Base-by-base conservation (phyloP, 2,797 vertebrate genomes). In the Galaxias olidus region DNA sequence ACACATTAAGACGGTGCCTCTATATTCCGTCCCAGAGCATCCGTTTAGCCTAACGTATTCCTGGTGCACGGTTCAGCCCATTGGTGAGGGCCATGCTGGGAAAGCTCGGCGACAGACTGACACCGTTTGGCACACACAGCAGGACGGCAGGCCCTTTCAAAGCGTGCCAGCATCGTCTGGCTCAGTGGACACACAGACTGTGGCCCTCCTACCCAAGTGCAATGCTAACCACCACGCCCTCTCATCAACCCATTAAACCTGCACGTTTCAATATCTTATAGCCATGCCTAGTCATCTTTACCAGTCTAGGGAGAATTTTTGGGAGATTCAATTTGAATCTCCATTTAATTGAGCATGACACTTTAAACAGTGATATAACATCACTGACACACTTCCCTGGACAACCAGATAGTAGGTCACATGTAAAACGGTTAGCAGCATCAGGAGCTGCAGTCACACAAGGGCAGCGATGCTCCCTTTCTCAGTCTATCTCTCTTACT, bases 41-140 rank as follows among this genome's bases (percentile, higher is more conserved):
- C 30, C 30, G 79, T 68, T 81, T 85, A 73, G 67, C 57, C 63
- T 84, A 83, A 84, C 82, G 64, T 85, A 3, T 18, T 59, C 71
- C 83, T 78, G 74, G 63, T 49, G 76, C 69, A 74, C 71, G 68
- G 41, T 47, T 51, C 73, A 76, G 59, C 61, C 76, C 75, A 86
- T 68, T 61, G 61, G 65, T 73, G 75, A 63, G 78, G 72, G 60
- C 53, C 80, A 5, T 77, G 82, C 84, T 83, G 84, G 55, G 84
- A 82, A 65, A 74, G 73, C 72, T 3, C 63, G 59, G 62, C 50
- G 76, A 82, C 85, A 86, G 86, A 79, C 81, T 88, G 87, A 86
- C 85, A 88, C 85, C 84, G 72, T 75, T 89, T 89, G 87, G 84
- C 85, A 84, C 78, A 17, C 56, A 47, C 74, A 67, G 75, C 71